phyloP scores from a whole-genome alignment of 2,888 invertebrate species.

The Zhengitettix transpicula region DNA sequence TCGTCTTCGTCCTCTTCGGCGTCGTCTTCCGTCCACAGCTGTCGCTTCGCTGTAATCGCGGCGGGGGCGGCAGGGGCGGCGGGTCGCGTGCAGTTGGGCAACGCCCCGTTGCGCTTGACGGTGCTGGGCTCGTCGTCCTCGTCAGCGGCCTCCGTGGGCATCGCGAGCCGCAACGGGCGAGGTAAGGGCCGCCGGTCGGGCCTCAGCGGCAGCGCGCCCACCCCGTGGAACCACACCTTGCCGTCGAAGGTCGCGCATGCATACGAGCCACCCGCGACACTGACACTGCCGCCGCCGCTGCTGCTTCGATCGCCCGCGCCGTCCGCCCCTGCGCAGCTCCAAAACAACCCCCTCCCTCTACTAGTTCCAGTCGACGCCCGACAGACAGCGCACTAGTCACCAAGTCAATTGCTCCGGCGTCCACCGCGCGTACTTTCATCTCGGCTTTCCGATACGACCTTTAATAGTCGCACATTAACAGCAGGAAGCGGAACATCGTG shows the following conservation, averaged over 20 bases:
- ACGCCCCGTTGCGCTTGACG: not conserved
- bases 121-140: not conserved
- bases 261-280: not conserved
- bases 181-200: constrained; percentile 8
- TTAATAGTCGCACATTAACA: too few relatives aligned
- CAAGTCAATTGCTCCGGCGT: not conserved
- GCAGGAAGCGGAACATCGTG: too few relatives aligned
- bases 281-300: not conserved
- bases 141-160: not conserved
- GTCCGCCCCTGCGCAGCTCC: not conserved
- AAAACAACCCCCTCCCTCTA: too few relatives aligned
- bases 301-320: not conserved
- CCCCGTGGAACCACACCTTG: constrained; percentile 20
- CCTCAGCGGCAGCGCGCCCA: constrained; percentile 18
- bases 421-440: not conserved
- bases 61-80: not conserved
- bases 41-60: too few relatives aligned
- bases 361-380: not conserved
- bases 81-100: not conserved
- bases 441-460: too few relatives aligned
- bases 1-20: too few relatives aligned
- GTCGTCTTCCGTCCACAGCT: too few relatives aligned
- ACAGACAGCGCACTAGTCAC: not conserved
- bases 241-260: not conserved
- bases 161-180: constrained; percentile 1